Percentiles rank a stretch among this genome's conserved stretches.
Conservation (phyloP, 2,797 vertebrate species). For the Alfaro cultratus region DNA sequence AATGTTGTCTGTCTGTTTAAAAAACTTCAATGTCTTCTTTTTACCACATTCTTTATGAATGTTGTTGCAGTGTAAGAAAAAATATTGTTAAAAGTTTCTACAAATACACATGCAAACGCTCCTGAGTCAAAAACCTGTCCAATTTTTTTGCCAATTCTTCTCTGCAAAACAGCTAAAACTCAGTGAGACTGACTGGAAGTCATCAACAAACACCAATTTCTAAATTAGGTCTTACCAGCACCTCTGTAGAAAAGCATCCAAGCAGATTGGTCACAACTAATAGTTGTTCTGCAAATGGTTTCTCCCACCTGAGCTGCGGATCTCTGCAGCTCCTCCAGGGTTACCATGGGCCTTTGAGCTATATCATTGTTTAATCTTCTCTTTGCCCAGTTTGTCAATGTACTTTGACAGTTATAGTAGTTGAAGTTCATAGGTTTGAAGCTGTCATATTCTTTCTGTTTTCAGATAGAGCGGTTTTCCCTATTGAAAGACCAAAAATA, state of each 20-base stretch:
- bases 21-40: not conserved
- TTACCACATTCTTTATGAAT: not conserved
- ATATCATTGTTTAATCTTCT: not conserved
- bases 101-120: not conserved
- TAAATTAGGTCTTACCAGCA: not conserved
- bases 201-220: not conserved
- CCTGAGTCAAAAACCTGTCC: not conserved
- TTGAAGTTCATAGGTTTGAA: not conserved
- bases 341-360: not conserved
- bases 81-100: not conserved
- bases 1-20: slow-evolving; percentile 17
- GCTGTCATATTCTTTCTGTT: not conserved
- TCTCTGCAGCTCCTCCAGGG: not conserved
- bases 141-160: not conserved
- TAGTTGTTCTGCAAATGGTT: not conserved
- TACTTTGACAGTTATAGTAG: not conserved
- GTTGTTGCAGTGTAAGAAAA: not conserved
- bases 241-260: not conserved
- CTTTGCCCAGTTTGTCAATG: not conserved
- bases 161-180: not conserved
- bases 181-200: too few species aligned
- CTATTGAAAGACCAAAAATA: too few species aligned
- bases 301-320: too few species aligned
- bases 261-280: not conserved
- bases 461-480: not conserved